Evolutionary conservation across 2,797 vertebrate species (phyloP).

Genomic region (Enteromius radiatus): DNA sequence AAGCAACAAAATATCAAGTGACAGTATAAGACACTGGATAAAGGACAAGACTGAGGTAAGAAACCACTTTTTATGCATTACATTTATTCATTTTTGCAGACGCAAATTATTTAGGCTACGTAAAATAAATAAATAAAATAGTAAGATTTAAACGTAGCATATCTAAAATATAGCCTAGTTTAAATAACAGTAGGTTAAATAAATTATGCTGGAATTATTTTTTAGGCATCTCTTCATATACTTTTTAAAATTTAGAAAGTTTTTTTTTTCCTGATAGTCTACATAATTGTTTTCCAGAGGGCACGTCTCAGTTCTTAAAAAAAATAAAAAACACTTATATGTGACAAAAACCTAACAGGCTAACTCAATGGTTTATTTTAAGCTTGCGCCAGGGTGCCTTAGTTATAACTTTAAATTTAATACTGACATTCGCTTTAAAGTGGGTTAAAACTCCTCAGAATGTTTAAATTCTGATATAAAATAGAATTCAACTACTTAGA

Average conservation of each 20-base stretch:
- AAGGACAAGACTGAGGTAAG: conserved; percentile 37
- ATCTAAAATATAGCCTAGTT: neutral
- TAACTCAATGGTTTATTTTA: neutral
- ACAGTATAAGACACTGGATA: conserved; percentile 18
- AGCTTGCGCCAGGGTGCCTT: neutral
- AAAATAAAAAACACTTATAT: neutral
- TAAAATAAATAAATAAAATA: conserved; percentile 2
- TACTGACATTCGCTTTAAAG: neutral
- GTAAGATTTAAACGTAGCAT: neutral
- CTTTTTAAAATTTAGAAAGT: neutral
- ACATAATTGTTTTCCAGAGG: neutral
- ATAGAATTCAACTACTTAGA: neutral
- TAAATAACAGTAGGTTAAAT: neutral
- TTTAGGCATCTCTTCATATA: neutral
- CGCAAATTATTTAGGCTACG: neutral
- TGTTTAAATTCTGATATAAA: neutral
- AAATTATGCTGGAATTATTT: neutral
- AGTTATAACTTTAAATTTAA: neutral
- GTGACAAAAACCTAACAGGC: neutral
- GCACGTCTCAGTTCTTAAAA: neutral
- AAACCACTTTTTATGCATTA: conserved; percentile 6
- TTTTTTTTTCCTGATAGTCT: neutral
- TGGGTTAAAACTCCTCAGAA: too few species aligned
- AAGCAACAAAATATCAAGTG: neutral
- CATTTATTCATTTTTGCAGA: too few species aligned